phyloP scores from a whole-genome alignment of 2,888 invertebrate species.

The Agrypnus murinus region DNA sequence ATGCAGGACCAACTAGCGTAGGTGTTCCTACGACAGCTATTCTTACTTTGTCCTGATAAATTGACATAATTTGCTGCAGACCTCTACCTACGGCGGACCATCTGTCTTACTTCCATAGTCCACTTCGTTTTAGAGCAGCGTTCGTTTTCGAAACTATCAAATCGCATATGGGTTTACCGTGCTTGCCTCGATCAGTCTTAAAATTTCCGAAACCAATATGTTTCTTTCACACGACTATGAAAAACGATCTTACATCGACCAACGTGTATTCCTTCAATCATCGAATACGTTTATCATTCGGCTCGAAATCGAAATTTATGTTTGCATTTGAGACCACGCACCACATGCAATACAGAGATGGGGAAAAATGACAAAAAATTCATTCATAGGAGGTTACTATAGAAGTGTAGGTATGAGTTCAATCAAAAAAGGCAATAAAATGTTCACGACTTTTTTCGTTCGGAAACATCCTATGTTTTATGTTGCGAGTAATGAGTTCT shows the following conservation, averaged over 20 bases:
- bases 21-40: slow-evolving; percentile 56
- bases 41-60: slow-evolving; percentile 60
- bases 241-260: slow-evolving; percentile 8
- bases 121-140: slow-evolving; percentile 27
- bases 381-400: not conserved
- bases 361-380: slow-evolving; percentile 1
- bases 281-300: not conserved
- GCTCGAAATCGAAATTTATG: slow-evolving; percentile 13
- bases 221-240: no score
- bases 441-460: slow-evolving; percentile 16
- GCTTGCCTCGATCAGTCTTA: not conserved
- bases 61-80: slow-evolving; percentile 53
- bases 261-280: slow-evolving; percentile 11
- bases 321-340: slow-evolving; percentile 17
- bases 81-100: slow-evolving; percentile 54
- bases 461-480: slow-evolving; percentile 26
- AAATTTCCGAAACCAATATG: not conserved
- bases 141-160: slow-evolving; percentile 18
- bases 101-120: slow-evolving; percentile 51
- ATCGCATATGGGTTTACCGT: slow-evolving; percentile 1
- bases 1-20: slow-evolving; percentile 56
- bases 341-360: not conserved
- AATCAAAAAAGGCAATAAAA: slow-evolving; percentile 27
- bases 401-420: slow-evolving; percentile 7
- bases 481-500: slow-evolving; percentile 26